Percentiles rank a stretch among this genome's conserved stretches.
Conservation (phyloP, 2,113 vertebrate species). For the Xenopus laevis region DNA sequence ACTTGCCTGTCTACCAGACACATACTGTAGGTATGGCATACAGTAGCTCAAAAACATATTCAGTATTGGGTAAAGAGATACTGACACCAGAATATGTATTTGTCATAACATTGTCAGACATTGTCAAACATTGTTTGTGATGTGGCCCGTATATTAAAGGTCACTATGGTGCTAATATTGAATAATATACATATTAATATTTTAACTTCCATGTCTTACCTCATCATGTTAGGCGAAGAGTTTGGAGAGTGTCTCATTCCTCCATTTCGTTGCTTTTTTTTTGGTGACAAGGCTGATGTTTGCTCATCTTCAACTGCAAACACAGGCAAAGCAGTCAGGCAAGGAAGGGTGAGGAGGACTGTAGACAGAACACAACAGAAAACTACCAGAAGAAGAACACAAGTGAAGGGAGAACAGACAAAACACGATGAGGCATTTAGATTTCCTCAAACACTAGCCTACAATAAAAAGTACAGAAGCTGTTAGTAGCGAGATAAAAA, state of each 20-base stretch:
- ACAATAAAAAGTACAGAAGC: constrained; percentile 10
- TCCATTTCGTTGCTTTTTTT: constrained; percentile 97
- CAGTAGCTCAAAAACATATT: no score
- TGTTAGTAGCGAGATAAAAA: constrained; percentile 23
- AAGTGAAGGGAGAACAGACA: constrained; percentile 79
- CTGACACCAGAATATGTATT: no score
- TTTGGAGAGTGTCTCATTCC: constrained; percentile 91
- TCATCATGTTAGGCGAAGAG: constrained; percentile 89
- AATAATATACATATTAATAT: no score
- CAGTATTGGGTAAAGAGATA: no score
- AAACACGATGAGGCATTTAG: constrained; percentile 76
- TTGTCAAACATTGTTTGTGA: no score
- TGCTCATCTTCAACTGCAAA: constrained; percentile 93
- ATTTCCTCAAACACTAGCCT: constrained; percentile 62
- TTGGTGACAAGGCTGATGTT: constrained; percentile 82
- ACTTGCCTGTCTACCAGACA: no score
- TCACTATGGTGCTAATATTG: no score
- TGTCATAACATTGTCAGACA: no score
- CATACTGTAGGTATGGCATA: no score
- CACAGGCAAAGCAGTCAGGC: constrained; percentile 81
- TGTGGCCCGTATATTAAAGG: no score
- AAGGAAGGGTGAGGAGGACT: constrained; percentile 60
- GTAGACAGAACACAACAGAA: constrained; percentile 54
- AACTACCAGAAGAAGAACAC: constrained; percentile 41
- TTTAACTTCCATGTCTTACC: no score